Percentiles rank a stretch among this genome's conserved stretches.
These are phyloP conservation scores for Eristalis arbustorum DNA, from an alignment of 2,888 invertebrate genomes.

Conservation along the genomic window DNA sequence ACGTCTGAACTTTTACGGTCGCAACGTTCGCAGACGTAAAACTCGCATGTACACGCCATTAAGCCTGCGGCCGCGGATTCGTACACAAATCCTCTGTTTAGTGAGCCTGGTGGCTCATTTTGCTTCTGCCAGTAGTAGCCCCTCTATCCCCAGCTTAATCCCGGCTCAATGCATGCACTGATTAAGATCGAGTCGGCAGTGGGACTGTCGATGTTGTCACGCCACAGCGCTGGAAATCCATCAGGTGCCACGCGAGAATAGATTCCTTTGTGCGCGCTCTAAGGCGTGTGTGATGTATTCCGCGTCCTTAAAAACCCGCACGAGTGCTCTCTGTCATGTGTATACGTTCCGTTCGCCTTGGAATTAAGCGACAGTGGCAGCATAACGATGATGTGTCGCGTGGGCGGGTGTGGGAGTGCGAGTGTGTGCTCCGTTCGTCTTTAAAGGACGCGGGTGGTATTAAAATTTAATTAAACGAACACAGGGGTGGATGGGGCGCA, in stretches of 20 bases:
- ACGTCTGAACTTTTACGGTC: conserved; percentile 46
- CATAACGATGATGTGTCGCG: neutral
- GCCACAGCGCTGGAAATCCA: neutral
- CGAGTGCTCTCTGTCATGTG: neutral
- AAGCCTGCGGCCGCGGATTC: conserved; percentile 5
- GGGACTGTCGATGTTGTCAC: neutral
- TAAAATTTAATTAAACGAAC: neutral
- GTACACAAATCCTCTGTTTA: neutral
- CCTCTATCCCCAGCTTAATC: neutral
- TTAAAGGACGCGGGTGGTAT: neutral
- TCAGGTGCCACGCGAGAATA: neutral
- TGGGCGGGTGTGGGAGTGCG: neutral
- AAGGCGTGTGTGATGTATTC: neutral
- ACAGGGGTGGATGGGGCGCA: neutral
- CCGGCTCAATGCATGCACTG: neutral
- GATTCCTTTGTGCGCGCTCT: neutral
- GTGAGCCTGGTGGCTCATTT: neutral
- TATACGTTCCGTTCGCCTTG: neutral
- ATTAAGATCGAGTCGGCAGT: neutral
- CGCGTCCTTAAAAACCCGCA: no score
- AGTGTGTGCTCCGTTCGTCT: neutral
- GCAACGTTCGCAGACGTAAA: conserved; percentile 41
- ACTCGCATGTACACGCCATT: conserved; percentile 40
- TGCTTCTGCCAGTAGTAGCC: neutral
- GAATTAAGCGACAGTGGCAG: neutral